Evolutionary conservation across 2,888 invertebrate genomes (phyloP), one percentile per base, ranked within the genome.

Genomic region (Temnothorax rugatulus): DNA sequence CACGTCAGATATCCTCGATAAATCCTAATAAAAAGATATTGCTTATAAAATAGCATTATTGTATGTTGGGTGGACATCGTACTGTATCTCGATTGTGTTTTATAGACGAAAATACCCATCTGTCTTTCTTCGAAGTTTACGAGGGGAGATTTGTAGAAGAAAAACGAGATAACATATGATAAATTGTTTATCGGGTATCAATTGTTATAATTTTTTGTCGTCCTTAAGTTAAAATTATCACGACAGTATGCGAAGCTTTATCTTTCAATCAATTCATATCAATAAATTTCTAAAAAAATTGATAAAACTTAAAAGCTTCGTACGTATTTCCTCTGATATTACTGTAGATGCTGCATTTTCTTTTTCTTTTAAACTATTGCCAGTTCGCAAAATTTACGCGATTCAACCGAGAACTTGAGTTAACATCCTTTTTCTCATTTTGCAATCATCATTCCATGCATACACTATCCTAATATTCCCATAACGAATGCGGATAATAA

Each of bases 401-500:
- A n/a, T 13, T 47, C 34, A 47, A 47, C 21, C 29, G 54, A 38
- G 38, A 76, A 64, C 13, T 41, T 34, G n/a, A 76, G 18, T 11
- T 34, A 69, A 69, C 18, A 59, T 54, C 25, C 4, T 29, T 38
- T 69, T 25, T 52, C 25, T 38, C 47, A 13, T 38, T 34, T 13
- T 11, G 41, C 47, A 59, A 66, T 69, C 44, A 38, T 64, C 50
- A 81, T 44, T 77, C 44, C 34, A 69, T 52, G 18, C 71, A 34
- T 77, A 41, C 4, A 18, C 29, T 54, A 66, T 66, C 8, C 41
- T 76, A 68, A 79, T 79, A 79, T 69, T 69, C 38, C 34, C 34
- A 21, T 38, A 79, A 59, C 59, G 47, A 25, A 21, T 25, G 25
- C 47, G 34, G 69, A 59, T 81, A 79, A 81, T 81, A 81, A 81